A percentile compares a stretch with the other conserved stretches of the same genome.
These are phyloP conservation scores for Salticus scenicus DNA, from an alignment of 2,888 invertebrate genomes.

Conservation along the genomic window DNA sequence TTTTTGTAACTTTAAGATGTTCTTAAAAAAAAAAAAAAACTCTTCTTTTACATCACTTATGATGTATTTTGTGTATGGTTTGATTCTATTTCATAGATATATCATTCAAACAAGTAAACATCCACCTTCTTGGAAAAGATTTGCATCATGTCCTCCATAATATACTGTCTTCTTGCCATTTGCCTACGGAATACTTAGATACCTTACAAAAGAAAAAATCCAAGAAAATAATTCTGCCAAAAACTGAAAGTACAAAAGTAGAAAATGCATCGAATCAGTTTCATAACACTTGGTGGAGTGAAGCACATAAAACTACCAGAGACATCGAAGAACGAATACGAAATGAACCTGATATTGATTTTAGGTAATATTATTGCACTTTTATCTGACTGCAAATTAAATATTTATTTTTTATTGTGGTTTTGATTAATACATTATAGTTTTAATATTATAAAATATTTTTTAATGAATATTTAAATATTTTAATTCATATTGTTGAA, in stretches of 20 bases:
- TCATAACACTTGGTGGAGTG: conserved; percentile 48
- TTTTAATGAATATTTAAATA: too few relatives aligned
- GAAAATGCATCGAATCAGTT: neutral
- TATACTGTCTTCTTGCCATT: conserved; percentile 86
- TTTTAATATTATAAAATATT: too few relatives aligned
- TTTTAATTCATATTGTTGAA: too few relatives aligned
- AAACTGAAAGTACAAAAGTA: neutral
- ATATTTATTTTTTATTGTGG: too few relatives aligned
- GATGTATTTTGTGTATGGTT: too few relatives aligned
- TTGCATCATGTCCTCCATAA: conserved; percentile 84
- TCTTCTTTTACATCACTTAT: too few relatives aligned
- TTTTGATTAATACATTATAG: too few relatives aligned
- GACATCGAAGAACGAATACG: conserved; percentile 49
- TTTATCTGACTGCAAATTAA: too few relatives aligned
- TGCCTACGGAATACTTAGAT: conserved; percentile 91
- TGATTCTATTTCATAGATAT: conserved; percentile 48
- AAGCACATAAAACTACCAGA: conserved; percentile 26
- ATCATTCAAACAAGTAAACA: conserved; percentile 79
- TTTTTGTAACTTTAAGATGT: too few relatives aligned
- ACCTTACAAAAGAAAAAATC: conserved; percentile 79
- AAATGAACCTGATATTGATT: conserved; percentile 61
- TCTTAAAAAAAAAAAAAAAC: too few relatives aligned
- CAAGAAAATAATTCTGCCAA: conserved; percentile 73
- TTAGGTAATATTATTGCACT: too few relatives aligned
- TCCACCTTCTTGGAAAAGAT: conserved; percentile 82